Evolutionary conservation across 2,113 vertebrate species (phyloP).

Genomic region (Aviceda subcristata): DNA sequence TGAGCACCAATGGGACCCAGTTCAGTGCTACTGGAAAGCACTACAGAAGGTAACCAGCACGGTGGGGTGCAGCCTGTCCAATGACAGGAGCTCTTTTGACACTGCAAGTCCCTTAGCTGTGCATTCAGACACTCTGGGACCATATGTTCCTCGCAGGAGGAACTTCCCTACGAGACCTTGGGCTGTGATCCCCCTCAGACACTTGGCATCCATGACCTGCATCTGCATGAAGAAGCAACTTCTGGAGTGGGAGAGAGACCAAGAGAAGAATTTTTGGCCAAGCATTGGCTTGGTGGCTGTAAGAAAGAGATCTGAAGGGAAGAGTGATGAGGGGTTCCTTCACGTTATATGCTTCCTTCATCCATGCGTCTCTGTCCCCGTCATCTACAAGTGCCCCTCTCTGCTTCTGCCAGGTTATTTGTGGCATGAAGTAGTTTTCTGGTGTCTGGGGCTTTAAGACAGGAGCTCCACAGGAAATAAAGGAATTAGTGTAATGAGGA

Average conservation of each 20-base stretch:
- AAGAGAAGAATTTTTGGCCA: background rate
- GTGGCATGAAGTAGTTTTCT: background rate
- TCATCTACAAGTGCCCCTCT: background rate
- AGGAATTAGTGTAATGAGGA: constrained; percentile 20
- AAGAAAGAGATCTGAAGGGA: background rate
- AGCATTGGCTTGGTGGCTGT: background rate
- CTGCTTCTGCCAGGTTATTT: background rate
- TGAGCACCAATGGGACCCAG: background rate
- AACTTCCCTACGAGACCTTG: background rate
- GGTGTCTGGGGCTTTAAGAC: background rate
- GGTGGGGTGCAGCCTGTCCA: background rate
- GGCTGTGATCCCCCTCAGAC: background rate
- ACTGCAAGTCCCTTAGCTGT: background rate
- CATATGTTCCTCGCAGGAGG: background rate
- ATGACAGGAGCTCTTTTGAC: background rate
- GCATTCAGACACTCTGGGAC: background rate
- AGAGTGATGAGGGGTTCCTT: background rate
- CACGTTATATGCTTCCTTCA: accelerated
- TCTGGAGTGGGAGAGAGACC: background rate
- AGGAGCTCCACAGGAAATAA: background rate
- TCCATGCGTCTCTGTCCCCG: background rate
- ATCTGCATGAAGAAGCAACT: background rate
- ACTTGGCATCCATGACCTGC: background rate
- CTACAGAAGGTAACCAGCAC: background rate
- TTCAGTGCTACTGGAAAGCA: background rate